Percentiles rank a stretch among this genome's conserved stretches.
Evolutionary conservation across 1,140 invertebrate species (phyloP).

Genomic region (Cyrtorhinus lividipennis): DNA sequence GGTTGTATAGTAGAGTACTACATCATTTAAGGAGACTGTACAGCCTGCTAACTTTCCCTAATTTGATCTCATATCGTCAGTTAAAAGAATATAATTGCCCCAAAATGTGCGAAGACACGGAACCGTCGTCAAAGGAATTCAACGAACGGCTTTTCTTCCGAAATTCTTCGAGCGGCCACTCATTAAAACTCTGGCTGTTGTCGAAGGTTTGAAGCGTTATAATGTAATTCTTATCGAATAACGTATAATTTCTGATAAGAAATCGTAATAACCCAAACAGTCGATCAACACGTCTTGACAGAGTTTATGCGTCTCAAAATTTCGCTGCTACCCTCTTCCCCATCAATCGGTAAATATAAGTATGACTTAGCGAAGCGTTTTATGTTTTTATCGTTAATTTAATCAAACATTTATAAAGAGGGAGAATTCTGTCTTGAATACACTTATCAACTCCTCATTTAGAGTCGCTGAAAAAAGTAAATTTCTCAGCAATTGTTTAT

Average conservation of each 20-base stretch:
- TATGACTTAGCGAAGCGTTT: no score
- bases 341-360: no score
- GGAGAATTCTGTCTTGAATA: no score
- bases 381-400: no score
- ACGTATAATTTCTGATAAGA: background rate
- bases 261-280: constrained; percentile 8
- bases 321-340: no score
- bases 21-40: constrained; percentile 49
- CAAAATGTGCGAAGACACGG: no score
- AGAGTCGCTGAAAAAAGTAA: no score
- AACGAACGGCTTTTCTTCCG: background rate
- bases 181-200: background rate
- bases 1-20: constrained; percentile 61
- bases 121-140: background rate
- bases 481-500: no score
- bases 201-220: constrained; percentile 3
- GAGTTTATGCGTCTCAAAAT: no score
- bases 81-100: no score
- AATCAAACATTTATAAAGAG: no score
- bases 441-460: no score
- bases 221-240: background rate
- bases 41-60: constrained; percentile 60
- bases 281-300: constrained; percentile 2
- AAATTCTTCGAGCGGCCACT: background rate
- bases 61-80: constrained; percentile 12